phyloP scores from a whole-genome alignment of 2,888 invertebrate genomes.

The Coecobrya sp. region DNA sequence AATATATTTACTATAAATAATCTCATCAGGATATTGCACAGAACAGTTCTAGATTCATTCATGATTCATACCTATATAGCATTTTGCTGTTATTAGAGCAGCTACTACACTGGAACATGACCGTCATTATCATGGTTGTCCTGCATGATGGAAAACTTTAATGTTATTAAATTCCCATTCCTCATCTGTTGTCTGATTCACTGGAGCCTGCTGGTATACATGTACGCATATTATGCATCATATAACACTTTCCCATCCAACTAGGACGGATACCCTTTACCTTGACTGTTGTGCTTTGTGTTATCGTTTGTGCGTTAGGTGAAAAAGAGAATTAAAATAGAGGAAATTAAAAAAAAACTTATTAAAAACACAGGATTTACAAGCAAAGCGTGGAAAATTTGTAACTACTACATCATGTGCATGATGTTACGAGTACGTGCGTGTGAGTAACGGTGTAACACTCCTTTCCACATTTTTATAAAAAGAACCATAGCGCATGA shows the following conservation, averaged over 20 bases:
- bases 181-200: conserved; percentile 70
- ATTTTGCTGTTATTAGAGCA: not conserved
- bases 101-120: conserved; percentile 39
- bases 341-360: conserved; percentile 75
- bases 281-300: conserved; percentile 1
- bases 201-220: not conserved
- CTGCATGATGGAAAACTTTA: conserved; percentile 69
- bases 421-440: not conserved
- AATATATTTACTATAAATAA: not conserved
- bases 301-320: not conserved
- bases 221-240: not conserved
- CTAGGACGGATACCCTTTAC: conserved; percentile 26
- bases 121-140: conserved; percentile 59
- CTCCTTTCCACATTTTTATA: conserved; percentile 57
- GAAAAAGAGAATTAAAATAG: conserved; percentile 21
- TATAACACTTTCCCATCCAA: not conserved
- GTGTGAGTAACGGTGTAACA: not conserved
- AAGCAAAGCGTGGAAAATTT: conserved; percentile 77
- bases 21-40: conserved; percentile 57
- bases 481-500: not conserved
- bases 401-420: conserved; percentile 65
- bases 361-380: conserved; percentile 72
- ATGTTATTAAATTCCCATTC: conserved; percentile 77
- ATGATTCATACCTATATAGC: too few species aligned
- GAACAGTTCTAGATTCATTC: not conserved